These are phyloP conservation scores for Heliconius hermathena DNA, from an alignment of 1,140 invertebrate genomes.

Conservation along the genomic window DNA sequence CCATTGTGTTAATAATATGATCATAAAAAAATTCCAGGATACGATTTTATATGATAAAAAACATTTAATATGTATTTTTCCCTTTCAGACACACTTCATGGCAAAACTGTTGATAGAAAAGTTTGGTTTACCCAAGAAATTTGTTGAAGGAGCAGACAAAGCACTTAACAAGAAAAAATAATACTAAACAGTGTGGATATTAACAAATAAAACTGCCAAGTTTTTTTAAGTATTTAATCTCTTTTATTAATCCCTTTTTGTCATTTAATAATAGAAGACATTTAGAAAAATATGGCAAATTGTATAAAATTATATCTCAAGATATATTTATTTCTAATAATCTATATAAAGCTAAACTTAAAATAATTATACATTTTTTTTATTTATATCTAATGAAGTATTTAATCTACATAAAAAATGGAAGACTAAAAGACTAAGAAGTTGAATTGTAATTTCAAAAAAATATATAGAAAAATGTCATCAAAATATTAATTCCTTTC, in stretches of 20 bases:
- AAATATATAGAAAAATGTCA: no score
- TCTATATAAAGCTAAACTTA: not conserved
- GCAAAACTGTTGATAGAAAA: slow-evolving; percentile 78
- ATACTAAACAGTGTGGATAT: slow-evolving; percentile 12
- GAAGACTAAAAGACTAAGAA: slow-evolving; percentile 29
- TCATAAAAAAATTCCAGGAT: no score
- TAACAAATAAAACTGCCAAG: slow-evolving; percentile 29
- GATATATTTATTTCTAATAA: not conserved
- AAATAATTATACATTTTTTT: no score
- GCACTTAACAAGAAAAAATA: slow-evolving; percentile 77
- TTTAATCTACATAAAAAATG: slow-evolving; percentile 7
- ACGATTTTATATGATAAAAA: no score
- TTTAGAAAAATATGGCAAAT: slow-evolving; percentile 17
- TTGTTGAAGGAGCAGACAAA: slow-evolving; percentile 79
- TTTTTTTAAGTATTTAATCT: slow-evolving; percentile 25
- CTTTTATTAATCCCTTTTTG: slow-evolving; percentile 26
- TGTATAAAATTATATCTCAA: not conserved
- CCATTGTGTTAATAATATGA: no score
- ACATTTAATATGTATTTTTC: not conserved
- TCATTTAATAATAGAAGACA: slow-evolving; percentile 16
- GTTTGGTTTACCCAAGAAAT: slow-evolving; percentile 79
- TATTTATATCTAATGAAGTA: no score
- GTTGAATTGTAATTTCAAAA: slow-evolving; percentile 1
- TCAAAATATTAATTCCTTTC: no score
- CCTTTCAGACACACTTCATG: slow-evolving; percentile 74